Base-by-base conservation (phyloP, 2,797 vertebrate species). In the Sparidentex hasta region DNA sequence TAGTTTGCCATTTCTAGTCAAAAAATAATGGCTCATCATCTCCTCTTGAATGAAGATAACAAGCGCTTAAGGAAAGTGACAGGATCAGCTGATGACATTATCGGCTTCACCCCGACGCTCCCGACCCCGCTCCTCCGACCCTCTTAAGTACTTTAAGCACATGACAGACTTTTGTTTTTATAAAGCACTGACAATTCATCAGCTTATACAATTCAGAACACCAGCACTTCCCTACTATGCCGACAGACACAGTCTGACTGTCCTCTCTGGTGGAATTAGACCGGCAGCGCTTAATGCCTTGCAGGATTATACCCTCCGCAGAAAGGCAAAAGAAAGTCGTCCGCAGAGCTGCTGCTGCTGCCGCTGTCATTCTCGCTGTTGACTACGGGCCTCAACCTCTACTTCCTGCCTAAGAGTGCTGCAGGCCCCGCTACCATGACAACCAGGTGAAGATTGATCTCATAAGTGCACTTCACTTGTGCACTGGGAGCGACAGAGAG, bases 1-100 rank as follows among this genome's bases (percentile, higher is more conserved):
- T 95, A 93, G 94, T 94, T 95, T 92, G 92, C 93, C 94, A 93
- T 95, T 95, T 94, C 92, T 93, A 93, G 93, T 91, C 83, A 92
- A 94, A 94, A 92, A 94, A 94, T 79, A 95, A 94, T 93, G 94
- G 93, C 90, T 66, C 67, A 56, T 88, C 88, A 83, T 91, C 87
- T 93, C 87, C 91, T 90, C 78, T 74, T 67, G 76, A 87, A 91
- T 90, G 92, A 93, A 91, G 92, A 92, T 88, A 80, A 80, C 83
- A 92, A 92, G 92, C 90, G 86, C 92, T 93, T 91, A 93, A 88
- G 78, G 84, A 90, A 88, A 85, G 85, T 64, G 89, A 90, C 90
- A 88, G 82, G 85, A 90, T 84, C 73, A 74, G 81, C 84, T 71
- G 62, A 75, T 76, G 74, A 81, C 83, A 65, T n/a, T 38, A 72